Evolutionary conservation across 2,888 invertebrate species (phyloP).

Genomic region (Azorinus chamasolen): DNA sequence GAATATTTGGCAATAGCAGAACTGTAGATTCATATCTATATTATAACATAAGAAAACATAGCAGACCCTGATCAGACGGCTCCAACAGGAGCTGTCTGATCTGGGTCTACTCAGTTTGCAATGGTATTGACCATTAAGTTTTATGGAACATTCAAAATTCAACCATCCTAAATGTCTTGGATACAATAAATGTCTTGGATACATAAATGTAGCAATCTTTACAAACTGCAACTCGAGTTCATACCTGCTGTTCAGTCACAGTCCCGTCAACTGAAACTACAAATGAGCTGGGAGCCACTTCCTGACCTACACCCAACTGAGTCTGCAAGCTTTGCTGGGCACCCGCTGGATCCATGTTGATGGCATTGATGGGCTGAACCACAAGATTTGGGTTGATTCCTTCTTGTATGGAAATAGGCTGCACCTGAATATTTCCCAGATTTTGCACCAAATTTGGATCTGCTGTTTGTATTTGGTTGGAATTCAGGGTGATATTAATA

Average conservation of each 20-base stretch:
- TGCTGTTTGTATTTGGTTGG: slow-evolving; percentile 67
- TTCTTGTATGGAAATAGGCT: slow-evolving; percentile 71
- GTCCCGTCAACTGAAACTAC: slow-evolving; percentile 53
- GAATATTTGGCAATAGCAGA: no score
- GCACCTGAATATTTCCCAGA: slow-evolving; percentile 67
- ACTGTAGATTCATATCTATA: no score
- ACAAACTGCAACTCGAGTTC: no score
- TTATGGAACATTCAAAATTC: no score
- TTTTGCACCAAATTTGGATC: slow-evolving; percentile 78
- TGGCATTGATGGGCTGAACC: slow-evolving; percentile 78
- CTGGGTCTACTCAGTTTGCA: no score
- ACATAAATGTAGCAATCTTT: no score
- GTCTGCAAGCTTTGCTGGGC: slow-evolving; percentile 47
- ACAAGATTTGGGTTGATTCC: slow-evolving; percentile 81
- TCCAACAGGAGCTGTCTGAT: no score
- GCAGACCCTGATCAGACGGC: no score
- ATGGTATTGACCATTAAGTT: no score
- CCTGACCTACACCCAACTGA: slow-evolving; percentile 41
- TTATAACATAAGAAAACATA: no score
- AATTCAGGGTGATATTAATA: slow-evolving; percentile 85
- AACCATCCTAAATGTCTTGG: no score
- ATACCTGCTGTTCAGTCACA: slow-evolving; percentile 49
- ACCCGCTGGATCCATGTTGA: slow-evolving; percentile 55
- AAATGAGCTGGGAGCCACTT: slow-evolving; percentile 59
- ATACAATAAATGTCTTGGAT: no score